Evolutionary conservation across 1,140 invertebrate genomes (phyloP).

Genomic region (Procambarus clarkii): DNA sequence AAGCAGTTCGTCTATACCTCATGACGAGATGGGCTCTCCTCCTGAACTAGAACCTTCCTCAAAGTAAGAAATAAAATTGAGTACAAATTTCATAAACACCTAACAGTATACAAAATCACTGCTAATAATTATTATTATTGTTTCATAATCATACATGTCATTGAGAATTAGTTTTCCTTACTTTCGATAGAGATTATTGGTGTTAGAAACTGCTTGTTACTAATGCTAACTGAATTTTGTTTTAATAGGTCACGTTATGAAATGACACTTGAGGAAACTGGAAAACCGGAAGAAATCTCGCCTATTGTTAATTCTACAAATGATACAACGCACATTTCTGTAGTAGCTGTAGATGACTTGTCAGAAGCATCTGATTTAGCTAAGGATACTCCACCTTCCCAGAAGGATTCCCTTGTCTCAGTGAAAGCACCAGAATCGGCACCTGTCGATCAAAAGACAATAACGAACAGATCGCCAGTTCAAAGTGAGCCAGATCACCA

Average conservation of each 20-base stretch:
- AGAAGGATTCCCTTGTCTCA: neutral
- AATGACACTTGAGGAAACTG: slow-evolving; percentile 54
- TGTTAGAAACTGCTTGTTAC: no score
- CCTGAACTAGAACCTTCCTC: slow-evolving; percentile 32
- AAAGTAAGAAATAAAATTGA: slow-evolving; percentile 7
- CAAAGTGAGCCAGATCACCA: slow-evolving; percentile 44
- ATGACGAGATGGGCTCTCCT: slow-evolving; percentile 74
- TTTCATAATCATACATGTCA: no score
- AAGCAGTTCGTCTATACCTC: slow-evolving; percentile 71
- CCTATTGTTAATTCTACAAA: neutral
- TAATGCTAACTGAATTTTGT: neutral
- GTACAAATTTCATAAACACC: no score
- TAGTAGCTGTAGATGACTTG: slow-evolving; percentile 66
- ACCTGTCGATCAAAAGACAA: slow-evolving; percentile 4
- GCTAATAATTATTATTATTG: no score
- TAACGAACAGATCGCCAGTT: slow-evolving; percentile 7
- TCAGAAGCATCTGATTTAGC: neutral
- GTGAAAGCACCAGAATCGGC: neutral
- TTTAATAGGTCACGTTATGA: slow-evolving; percentile 51
- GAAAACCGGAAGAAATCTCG: slow-evolving; percentile 30
- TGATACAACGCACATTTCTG: slow-evolving; percentile 72
- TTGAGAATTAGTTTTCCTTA: no score
- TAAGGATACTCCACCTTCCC: neutral
- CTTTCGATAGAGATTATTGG: no score
- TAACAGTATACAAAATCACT: no score